These are phyloP conservation scores for Nilaparvata lugens DNA, from an alignment of 1,140 invertebrate genomes.

Conservation along the genomic window DNA sequence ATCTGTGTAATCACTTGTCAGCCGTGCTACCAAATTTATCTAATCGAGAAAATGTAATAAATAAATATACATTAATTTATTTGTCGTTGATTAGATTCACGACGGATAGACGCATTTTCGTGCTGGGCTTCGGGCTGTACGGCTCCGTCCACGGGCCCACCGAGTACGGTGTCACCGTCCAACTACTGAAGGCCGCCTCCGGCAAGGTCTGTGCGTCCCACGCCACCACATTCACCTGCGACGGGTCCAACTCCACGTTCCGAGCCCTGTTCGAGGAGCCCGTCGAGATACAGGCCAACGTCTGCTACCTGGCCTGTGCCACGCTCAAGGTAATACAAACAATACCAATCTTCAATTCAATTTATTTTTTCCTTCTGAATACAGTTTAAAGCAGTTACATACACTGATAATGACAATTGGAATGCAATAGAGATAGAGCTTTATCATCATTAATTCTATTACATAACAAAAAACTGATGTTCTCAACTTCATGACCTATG, in stretches of 20 bases:
- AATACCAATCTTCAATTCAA: not conserved
- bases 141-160: conserved; percentile 75
- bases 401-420: too few relatives aligned
- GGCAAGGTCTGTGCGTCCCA: conserved; percentile 69
- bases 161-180: conserved; percentile 71
- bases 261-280: conserved; percentile 85
- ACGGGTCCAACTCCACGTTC: conserved; percentile 74
- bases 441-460: too few relatives aligned
- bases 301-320: conserved; percentile 73
- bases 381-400: too few relatives aligned
- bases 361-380: too few relatives aligned
- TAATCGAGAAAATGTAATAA: too few relatives aligned
- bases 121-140: conserved; percentile 82
- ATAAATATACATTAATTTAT: too few relatives aligned
- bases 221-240: conserved; percentile 66
- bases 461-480: too few relatives aligned
- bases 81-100: conserved; percentile 51
- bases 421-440: too few relatives aligned
- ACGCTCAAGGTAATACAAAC: conserved; percentile 69
- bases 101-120: conserved; percentile 72
- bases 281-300: conserved; percentile 70
- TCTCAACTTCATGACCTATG: too few relatives aligned
- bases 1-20: too few relatives aligned
- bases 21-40: too few relatives aligned
- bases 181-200: conserved; percentile 67